Evolutionary conservation across 2,113 vertebrate species (phyloP), one percentile per base, ranked within the genome.

Genomic region (Cygnus buccinator): DNA sequence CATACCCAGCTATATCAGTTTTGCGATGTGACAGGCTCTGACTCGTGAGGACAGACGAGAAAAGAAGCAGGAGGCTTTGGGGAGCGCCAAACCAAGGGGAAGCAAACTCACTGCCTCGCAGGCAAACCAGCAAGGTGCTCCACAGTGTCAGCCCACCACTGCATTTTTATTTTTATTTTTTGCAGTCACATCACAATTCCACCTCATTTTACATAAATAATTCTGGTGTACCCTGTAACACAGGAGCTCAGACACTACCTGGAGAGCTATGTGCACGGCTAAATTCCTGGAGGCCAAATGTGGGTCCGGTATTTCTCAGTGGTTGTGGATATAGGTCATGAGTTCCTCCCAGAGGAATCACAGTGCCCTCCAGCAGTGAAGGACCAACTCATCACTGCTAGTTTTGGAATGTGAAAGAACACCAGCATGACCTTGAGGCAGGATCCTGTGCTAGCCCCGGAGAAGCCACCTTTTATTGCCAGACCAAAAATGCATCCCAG

Each of bases 1-100:
- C 89, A 89, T 63, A 70, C 71, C 74, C 71, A 74, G 63, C 85
- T 92, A 70, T 94, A 94, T 94, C 92, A 94, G 95, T 76, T 93
- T 72, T 93, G 86, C 77, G 80, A 95, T 1, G 28, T 85, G 84
- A 91, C 54, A 13, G 21, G 39, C 87, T 89, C 62, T 93, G 93
- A 91, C 86, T 90, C 68, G 46, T 59, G 63, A 78, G 88, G 82
- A 85, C 76, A 94, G 83, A 37, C 63, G 65, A 66, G 79, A 87
- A 84, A 81, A 84, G 75, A 79, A 91, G 39, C 55, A 67, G 88
- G 48, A 81, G 71, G 71, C 59, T 83, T 39, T 57, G 41, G 54
- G 66, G 48, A 95, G 44, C 7, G 5, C 29, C 35, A 87, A 44
- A 84, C 35, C 10, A 65, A 79, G 35, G n/a, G 26, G 26, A 93